Evolutionary conservation across 2,888 invertebrate species (phyloP).

Genomic region (Leucophenga montana): DNA sequence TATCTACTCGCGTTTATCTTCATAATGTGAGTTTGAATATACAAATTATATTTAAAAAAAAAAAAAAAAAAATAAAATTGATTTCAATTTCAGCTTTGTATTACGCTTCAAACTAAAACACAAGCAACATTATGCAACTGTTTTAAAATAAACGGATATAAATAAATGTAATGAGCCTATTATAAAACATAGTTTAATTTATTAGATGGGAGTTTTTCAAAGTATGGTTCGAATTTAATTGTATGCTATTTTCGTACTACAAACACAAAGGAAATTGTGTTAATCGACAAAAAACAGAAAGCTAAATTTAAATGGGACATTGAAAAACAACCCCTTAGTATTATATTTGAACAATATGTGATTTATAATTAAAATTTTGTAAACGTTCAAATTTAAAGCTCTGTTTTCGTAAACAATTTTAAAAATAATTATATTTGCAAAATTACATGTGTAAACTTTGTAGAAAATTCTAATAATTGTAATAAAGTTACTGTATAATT

Average conservation of each 20-base stretch:
- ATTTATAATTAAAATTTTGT: not conserved
- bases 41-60: not conserved
- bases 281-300: too few relatives aligned
- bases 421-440: not conserved
- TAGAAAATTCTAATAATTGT: too few relatives aligned
- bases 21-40: conserved; percentile 58
- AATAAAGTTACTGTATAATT: not conserved
- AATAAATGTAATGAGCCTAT: not conserved
- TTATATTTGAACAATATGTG: not conserved
- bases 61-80: conserved; percentile 2
- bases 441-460: not conserved
- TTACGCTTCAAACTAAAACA: conserved; percentile 61
- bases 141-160: conserved; percentile 53
- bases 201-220: too few relatives aligned
- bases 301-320: too few relatives aligned
- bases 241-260: too few relatives aligned
- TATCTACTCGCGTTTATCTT: conserved; percentile 66
- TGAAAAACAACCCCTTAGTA: too few relatives aligned
- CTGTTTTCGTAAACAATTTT: not conserved
- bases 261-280: too few relatives aligned
- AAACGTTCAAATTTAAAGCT: not conserved
- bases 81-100: conserved; percentile 53
- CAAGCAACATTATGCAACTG: conserved; percentile 61
- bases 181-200: conserved; percentile 15
- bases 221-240: too few relatives aligned